Evolutionary conservation across 2,888 invertebrate species (phyloP).

Genomic region (Chorisops tibialis): DNA sequence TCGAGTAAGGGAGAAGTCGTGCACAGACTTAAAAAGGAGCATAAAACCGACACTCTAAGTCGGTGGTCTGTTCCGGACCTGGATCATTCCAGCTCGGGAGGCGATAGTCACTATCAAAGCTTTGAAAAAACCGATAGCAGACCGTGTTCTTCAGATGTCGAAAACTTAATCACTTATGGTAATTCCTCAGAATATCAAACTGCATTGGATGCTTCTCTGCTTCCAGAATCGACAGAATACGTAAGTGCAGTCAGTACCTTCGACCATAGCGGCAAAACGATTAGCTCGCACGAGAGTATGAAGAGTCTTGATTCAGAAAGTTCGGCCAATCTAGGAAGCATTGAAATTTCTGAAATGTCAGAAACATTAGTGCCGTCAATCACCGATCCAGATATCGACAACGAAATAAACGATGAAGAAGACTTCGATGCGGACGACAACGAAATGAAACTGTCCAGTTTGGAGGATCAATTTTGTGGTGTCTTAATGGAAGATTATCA

Average conservation of each 20-base stretch:
- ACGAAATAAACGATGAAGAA: conserved; percentile 43
- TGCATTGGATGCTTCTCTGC: conserved; percentile 71
- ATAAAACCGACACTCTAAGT: conserved; percentile 56
- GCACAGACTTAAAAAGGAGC: conserved; percentile 47
- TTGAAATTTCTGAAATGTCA: conserved; percentile 87
- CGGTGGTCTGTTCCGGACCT: conserved; percentile 74
- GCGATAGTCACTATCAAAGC: conserved; percentile 85
- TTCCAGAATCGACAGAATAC: conserved; percentile 80
- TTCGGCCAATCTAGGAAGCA: conserved; percentile 82
- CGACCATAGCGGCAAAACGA: conserved; percentile 46
- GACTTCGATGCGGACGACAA: conserved; percentile 35
- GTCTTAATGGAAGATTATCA: conserved; percentile 60
- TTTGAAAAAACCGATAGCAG: conserved; percentile 77
- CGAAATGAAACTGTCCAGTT: conserved; percentile 39
- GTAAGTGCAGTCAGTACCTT: conserved; percentile 82
- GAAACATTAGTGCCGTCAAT: conserved; percentile 91
- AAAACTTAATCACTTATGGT: conserved; percentile 69
- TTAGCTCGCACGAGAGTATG: conserved; percentile 86
- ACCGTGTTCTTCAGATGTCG: conserved; percentile 83
- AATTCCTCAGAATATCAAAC: conserved; percentile 86
- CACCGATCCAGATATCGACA: conserved; percentile 64
- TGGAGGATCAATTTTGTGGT: conserved; percentile 57
- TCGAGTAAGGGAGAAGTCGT: conserved; percentile 38
- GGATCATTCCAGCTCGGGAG: conserved; percentile 85
- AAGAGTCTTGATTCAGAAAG: conserved; percentile 86